phyloP scores from a whole-genome alignment of 2,888 invertebrate species.

The Phaonia tiefii region DNA sequence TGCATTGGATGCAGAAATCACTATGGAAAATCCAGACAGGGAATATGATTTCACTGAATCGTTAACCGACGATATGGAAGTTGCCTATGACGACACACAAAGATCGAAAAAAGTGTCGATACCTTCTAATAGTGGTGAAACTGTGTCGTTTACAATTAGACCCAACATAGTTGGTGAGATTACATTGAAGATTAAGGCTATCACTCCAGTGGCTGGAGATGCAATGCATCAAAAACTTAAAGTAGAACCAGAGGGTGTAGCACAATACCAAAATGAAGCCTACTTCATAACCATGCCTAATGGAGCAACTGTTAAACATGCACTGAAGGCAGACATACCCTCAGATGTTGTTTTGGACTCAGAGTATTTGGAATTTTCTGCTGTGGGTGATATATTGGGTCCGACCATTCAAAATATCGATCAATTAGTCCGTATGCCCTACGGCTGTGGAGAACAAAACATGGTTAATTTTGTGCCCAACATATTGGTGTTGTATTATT shows the following conservation, averaged over 20 bases:
- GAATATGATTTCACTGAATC: slow-evolving; percentile 91
- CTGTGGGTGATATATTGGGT: slow-evolving; percentile 88
- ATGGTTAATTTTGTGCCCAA: slow-evolving; percentile 86
- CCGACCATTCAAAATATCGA: slow-evolving; percentile 89
- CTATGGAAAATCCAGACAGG: slow-evolving; percentile 89
- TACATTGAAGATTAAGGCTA: slow-evolving; percentile 89
- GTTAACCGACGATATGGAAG: slow-evolving; percentile 87
- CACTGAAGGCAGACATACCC: slow-evolving; percentile 88
- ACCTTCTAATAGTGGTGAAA: slow-evolving; percentile 87
- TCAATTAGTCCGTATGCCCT: slow-evolving; percentile 88
- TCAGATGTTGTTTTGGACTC: slow-evolving; percentile 87
- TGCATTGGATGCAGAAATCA: slow-evolving; percentile 90
- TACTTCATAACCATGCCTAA: slow-evolving; percentile 86
- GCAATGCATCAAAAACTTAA: slow-evolving; percentile 87
- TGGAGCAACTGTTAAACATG: slow-evolving; percentile 81
- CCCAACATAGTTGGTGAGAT: slow-evolving; percentile 87
- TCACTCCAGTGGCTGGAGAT: slow-evolving; percentile 88
- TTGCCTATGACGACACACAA: slow-evolving; percentile 77
- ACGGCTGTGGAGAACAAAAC: slow-evolving; percentile 88
- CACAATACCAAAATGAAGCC: slow-evolving; percentile 87
- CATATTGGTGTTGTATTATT: slow-evolving; percentile 85
- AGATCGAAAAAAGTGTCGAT: slow-evolving; percentile 82
- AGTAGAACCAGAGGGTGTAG: slow-evolving; percentile 91
- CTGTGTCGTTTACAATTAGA: slow-evolving; percentile 92
- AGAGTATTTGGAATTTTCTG: slow-evolving; percentile 86